Percentiles rank a stretch among this genome's conserved stretches.
phyloP scores from a whole-genome alignment of 2,797 vertebrate genomes.

The Hoplostethus atlanticus region DNA sequence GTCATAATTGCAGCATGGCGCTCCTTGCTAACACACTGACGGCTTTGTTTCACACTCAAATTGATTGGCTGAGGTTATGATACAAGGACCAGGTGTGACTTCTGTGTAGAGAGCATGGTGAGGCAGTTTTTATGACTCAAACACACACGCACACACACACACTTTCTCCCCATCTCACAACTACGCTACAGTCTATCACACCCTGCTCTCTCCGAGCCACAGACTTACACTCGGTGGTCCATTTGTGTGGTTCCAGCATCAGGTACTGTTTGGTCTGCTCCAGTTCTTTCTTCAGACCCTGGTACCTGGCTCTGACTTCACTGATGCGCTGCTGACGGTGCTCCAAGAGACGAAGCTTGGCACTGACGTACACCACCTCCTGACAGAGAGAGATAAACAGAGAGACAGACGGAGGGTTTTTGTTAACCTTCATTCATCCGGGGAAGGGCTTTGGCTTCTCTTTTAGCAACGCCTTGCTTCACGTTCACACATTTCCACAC shows the following conservation, averaged over 20 bases:
- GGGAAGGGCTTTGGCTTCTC: conserved; percentile 20
- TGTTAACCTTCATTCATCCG: conserved; percentile 40
- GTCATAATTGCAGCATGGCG: too few species aligned
- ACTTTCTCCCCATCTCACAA: neutral
- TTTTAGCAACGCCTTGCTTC: conserved; percentile 36
- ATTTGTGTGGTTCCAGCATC: conserved; percentile 97
- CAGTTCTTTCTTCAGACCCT: conserved; percentile 96
- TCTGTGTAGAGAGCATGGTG: too few species aligned
- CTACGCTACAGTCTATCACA: neutral
- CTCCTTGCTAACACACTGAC: too few species aligned
- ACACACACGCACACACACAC: neutral
- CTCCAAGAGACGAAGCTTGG: conserved; percentile 93
- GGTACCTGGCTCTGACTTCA: conserved; percentile 94
- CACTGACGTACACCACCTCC: conserved; percentile 90
- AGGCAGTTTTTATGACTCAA: too few species aligned
- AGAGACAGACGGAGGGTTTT: conserved; percentile 37
- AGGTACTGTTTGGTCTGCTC: conserved; percentile 96
- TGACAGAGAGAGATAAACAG: conserved; percentile 59
- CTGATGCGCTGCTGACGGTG: conserved; percentile 96
- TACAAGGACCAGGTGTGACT: too few species aligned
- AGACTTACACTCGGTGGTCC: conserved; percentile 95
- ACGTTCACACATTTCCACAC: conserved; percentile 41
- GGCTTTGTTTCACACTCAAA: too few species aligned
- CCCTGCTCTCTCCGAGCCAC: neutral
- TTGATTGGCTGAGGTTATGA: too few species aligned